Conservation (phyloP, 1,140 invertebrate genomes). For the Macrobrachium rosenbergii region DNA sequence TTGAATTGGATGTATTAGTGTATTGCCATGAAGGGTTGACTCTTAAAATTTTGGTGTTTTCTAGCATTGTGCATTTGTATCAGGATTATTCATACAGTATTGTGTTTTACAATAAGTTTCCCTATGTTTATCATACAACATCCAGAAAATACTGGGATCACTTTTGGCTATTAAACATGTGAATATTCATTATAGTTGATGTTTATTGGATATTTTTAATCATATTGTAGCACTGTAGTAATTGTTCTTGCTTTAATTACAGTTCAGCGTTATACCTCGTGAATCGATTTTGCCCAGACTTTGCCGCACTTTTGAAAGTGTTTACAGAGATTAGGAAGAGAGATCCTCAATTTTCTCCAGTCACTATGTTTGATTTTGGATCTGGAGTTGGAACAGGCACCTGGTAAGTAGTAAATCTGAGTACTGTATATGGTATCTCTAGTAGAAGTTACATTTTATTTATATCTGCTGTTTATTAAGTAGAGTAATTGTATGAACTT, state of each 20-base stretch:
- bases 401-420: conserved; percentile 75
- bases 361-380: conserved; percentile 89
- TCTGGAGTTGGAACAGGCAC: conserved; percentile 87
- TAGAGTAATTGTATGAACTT: no score
- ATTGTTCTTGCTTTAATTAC: background rate
- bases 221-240: background rate
- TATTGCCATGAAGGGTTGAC: no score
- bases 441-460: no score
- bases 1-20: no score
- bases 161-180: no score
- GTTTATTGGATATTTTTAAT: background rate
- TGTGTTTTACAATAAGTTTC: no score
- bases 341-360: conserved; percentile 80
- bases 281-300: conserved; percentile 80
- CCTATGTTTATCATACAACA: no score
- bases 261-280: conserved; percentile 76
- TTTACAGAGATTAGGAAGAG: conserved; percentile 81
- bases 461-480: no score
- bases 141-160: no score
- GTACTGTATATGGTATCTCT: background rate
- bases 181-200: background rate
- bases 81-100: no score
- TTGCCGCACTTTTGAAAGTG: conserved; percentile 79
- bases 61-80: no score
- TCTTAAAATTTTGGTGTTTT: no score